Conservation (phyloP, 2,113 vertebrate genomes). For the Triplophysa siluroides region DNA sequence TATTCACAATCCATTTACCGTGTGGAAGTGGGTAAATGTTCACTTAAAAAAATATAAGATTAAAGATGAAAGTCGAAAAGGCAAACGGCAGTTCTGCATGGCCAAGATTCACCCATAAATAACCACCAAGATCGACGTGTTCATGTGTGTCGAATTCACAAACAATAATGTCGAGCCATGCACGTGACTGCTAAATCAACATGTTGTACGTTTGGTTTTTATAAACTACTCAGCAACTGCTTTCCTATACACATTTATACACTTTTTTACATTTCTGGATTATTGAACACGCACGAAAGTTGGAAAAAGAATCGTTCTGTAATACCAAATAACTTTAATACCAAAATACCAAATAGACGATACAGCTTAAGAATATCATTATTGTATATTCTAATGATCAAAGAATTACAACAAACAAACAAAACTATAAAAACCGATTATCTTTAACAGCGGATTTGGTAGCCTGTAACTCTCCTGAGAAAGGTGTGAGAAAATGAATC, state of each 20-base stretch:
- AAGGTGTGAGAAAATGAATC: slow-evolving; percentile 3
- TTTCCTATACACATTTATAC: not conserved
- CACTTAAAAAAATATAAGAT: slow-evolving; percentile 81
- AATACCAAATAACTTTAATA: slow-evolving; percentile 29
- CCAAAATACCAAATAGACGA: slow-evolving; percentile 15
- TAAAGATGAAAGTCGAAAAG: slow-evolving; percentile 65
- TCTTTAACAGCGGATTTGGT: slow-evolving; percentile 27
- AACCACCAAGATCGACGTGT: not conserved
- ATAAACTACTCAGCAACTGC: slow-evolving; percentile 4
- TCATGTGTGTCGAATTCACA: not conserved
- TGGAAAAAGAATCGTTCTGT: not conserved
- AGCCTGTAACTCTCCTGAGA: slow-evolving; percentile 37
- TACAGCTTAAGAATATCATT: not conserved
- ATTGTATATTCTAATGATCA: slow-evolving; percentile 13
- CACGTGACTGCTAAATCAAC: slow-evolving; percentile 22
- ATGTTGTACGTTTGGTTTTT: slow-evolving; percentile 4
- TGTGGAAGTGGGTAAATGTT: slow-evolving; percentile 68
- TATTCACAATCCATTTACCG: slow-evolving; percentile 69
- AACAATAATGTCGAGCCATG: slow-evolving; percentile 24
- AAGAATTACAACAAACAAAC: slow-evolving; percentile 5
- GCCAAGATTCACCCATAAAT: slow-evolving; percentile 19
- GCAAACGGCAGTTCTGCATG: slow-evolving; percentile 28
- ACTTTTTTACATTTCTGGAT: not conserved
- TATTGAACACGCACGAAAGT: not conserved
- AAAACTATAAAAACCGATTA: not conserved